These are phyloP conservation scores for Acronicta alni DNA, from an alignment of 2,888 invertebrate genomes.

Conservation along the genomic window DNA sequence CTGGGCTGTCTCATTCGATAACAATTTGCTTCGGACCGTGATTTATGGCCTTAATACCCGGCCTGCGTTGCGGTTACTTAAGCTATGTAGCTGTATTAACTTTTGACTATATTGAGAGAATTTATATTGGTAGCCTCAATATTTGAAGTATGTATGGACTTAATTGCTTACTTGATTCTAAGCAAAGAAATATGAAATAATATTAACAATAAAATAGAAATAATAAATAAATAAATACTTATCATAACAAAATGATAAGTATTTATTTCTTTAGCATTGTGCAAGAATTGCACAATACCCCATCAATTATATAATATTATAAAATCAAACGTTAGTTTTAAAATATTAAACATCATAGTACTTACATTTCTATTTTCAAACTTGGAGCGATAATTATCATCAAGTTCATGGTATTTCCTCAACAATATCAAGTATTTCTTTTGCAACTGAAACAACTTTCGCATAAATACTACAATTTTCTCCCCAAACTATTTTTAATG, in stretches of 20 bases:
- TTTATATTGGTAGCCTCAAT: slow-evolving; percentile 22
- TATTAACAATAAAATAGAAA: no score
- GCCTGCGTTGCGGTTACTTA: slow-evolving; percentile 61
- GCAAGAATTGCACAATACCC: no score
- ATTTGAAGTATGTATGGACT: background rate
- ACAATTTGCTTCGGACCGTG: slow-evolving; percentile 79
- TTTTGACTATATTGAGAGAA: slow-evolving; percentile 46
- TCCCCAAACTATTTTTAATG: slow-evolving; percentile 22
- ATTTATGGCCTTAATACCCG: slow-evolving; percentile 76
- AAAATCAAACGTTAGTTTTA: no score
- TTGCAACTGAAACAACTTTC: background rate
- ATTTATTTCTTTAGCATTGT: no score
- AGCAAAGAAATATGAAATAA: no score
- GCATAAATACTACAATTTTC: slow-evolving; percentile 22
- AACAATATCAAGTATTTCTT: background rate
- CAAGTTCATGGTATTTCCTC: background rate
- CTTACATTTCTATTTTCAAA: no score
- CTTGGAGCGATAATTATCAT: background rate
- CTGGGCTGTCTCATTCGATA: slow-evolving; percentile 75
- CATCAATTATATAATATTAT: no score
- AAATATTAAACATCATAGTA: no score
- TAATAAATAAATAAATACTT: no score
- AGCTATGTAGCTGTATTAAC: slow-evolving; percentile 64
- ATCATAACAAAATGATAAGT: no score
- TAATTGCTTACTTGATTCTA: background rate